A percentile compares a stretch with the other conserved stretches of the same genome.
Evolutionary conservation across 2,113 vertebrate species (phyloP).

Genomic region (Mionectes macconnelli): DNA sequence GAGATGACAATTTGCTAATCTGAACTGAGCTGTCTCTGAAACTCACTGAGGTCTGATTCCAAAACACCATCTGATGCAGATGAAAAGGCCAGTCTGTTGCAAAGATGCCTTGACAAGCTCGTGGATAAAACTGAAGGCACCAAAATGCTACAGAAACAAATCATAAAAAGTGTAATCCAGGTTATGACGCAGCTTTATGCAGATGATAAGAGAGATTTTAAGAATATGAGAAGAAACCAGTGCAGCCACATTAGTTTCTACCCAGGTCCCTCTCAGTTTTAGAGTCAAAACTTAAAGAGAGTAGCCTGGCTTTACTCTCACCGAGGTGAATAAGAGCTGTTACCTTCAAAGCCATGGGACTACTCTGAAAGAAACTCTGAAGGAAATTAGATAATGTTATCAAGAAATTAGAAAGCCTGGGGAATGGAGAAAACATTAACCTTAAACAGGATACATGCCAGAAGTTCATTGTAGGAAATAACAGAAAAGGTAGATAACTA

Average conservation of each 20-base stretch:
- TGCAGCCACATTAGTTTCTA: neutral
- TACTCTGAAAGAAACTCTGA: conserved; percentile 43
- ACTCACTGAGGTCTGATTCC: neutral
- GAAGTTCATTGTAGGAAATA: conserved; percentile 52
- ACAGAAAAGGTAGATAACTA: conserved; percentile 55
- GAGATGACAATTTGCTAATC: conserved; percentile 31
- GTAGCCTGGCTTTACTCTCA: neutral
- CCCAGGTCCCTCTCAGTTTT: neutral
- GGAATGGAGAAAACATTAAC: conserved; percentile 42
- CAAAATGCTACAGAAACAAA: neutral
- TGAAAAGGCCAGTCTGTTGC: neutral
- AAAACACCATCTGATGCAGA: neutral
- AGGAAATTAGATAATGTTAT: conserved; percentile 60
- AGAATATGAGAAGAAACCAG: neutral
- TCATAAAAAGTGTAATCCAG: neutral
- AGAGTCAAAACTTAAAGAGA: neutral
- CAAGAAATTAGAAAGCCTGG: conserved; percentile 12
- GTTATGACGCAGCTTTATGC: neutral
- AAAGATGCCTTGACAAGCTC: neutral
- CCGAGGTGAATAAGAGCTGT: neutral
- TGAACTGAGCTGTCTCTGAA: conserved; percentile 10
- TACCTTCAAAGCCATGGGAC: conserved; percentile 27
- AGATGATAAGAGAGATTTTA: neutral
- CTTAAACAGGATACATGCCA: conserved; percentile 1
- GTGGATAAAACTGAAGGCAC: neutral